A percentile compares a stretch with the other conserved stretches of the same genome.
phyloP scores from a whole-genome alignment of 2,888 invertebrate species.

The Caenorhabditis wallacei region DNA sequence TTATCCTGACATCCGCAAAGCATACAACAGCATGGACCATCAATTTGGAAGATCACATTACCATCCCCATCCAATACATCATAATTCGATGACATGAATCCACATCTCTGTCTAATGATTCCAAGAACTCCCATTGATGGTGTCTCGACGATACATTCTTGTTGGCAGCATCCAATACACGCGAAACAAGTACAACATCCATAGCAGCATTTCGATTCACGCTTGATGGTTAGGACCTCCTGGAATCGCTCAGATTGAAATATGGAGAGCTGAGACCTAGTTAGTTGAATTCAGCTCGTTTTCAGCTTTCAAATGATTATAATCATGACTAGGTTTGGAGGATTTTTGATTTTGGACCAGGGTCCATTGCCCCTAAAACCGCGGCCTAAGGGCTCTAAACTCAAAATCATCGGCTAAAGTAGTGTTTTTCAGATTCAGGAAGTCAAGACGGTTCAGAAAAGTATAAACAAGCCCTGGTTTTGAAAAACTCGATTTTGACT shows the following conservation, averaged over 20 bases:
- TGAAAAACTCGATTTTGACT: too few species aligned
- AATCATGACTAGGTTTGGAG: background rate
- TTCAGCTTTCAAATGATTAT: background rate
- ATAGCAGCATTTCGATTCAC: conserved; percentile 86
- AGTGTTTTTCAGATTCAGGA: too few species aligned
- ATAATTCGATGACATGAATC: conserved; percentile 57
- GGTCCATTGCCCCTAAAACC: too few species aligned
- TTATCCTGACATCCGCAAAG: conserved; percentile 68
- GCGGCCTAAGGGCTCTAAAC: too few species aligned
- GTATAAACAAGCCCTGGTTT: too few species aligned
- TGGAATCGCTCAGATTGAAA: too few species aligned
- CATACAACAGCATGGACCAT: conserved; percentile 67
- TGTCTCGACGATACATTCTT: conserved; percentile 49
- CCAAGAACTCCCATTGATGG: conserved; percentile 55
- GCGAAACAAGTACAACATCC: conserved; percentile 86
- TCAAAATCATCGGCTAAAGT: too few species aligned
- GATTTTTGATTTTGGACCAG: background rate
- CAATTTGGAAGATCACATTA: conserved; percentile 51
- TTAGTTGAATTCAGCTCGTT: background rate
- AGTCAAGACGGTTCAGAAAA: too few species aligned
- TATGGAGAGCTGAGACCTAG: background rate
- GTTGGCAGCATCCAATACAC: conserved; percentile 86
- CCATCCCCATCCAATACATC: conserved; percentile 63
- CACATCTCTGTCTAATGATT: conserved; percentile 57
- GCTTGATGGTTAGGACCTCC: conserved; percentile 86